Evolutionary conservation across 1,140 invertebrate genomes (phyloP).

Genomic region (Psilanteris sp.): DNA sequence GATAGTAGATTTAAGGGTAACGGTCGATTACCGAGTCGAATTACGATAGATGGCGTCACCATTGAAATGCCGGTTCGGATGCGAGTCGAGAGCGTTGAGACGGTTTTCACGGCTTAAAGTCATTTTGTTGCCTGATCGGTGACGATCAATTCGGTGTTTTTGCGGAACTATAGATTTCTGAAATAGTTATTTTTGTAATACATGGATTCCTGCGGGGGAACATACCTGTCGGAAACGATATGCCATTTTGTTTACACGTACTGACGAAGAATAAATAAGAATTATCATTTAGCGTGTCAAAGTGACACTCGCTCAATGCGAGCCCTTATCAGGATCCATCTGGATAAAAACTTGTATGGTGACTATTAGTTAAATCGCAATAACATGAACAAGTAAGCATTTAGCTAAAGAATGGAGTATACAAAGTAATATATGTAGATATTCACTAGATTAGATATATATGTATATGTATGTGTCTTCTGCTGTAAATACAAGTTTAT

Average conservation of each 20-base stretch:
- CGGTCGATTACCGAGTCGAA: no score
- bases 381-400: conserved; percentile 57
- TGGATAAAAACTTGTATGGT: conserved; percentile 62
- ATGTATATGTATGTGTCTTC: conserved; percentile 77
- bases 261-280: no score
- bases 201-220: conserved; percentile 10
- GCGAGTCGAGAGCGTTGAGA: neutral
- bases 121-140: conserved; percentile 15
- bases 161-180: conserved; percentile 10
- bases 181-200: conserved; percentile 52
- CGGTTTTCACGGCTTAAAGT: conserved; percentile 13
- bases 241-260: no score
- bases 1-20: conserved; percentile 77
- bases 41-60: conserved; percentile 59
- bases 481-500: conserved; percentile 77
- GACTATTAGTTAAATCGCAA: conserved; percentile 62
- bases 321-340: conserved; percentile 69
- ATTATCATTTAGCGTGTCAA: conserved; percentile 39
- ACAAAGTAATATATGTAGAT: conserved; percentile 75
- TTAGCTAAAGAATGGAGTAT: conserved; percentile 57
- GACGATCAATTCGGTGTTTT: conserved; percentile 18
- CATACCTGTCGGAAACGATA: no score
- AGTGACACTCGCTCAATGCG: conserved; percentile 37
- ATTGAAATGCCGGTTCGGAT: conserved; percentile 31
- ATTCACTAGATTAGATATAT: conserved; percentile 75